Base-by-base conservation (phyloP, 2,888 invertebrate genomes). In the Carabus problematicus region DNA sequence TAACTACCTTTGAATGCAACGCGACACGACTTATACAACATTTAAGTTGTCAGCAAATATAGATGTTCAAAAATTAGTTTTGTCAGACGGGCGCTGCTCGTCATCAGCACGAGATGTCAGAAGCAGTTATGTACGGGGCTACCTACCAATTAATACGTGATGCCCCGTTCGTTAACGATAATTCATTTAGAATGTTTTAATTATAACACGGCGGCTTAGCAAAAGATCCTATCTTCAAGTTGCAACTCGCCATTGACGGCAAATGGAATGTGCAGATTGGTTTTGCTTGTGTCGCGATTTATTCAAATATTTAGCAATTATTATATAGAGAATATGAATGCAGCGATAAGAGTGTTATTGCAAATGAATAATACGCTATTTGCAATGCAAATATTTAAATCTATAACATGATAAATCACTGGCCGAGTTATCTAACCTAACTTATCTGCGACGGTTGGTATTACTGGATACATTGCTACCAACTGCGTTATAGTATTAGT, bases 141-240 rank as follows among this genome's bases (percentile, higher is more conserved):
- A 47, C 47, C 1, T 47, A 11, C 47, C 11, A 47, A 47, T 47
- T 47, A 47, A 14, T 47, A 47, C n/a, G n/a, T n/a, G n/a, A n/a
- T 47, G 7, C 16, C 12, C 47, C 16, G 47, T 47, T 47, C 12
- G 47, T 47, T 11, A 47, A 47, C 16, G n/a, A 47, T 47, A 12
- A 47, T 9, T 47, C 47, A 47, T 63, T 54, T 63, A 54, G 19
- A 63, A 63, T 52, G 54, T 63, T 63, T 63, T 63, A 63, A 63
- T 63, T 63, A 63, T 49, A 54, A 63, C 40, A 49, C 29, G 29
- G 41, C 40, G 40, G 41, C 41, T 19, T 41, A 29, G 52, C 52
- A 63, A 63, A 62, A 54, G 63, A 63, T 63, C 41, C 49, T 12
- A 63, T 54, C 63, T 52, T 63, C 54, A 52, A 49, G n/a, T n/a